Percentiles rank a stretch among this genome's conserved stretches.
These are phyloP conservation scores for Caretta caretta DNA, from an alignment of 2,113 vertebrate species.

Conservation along the genomic window DNA sequence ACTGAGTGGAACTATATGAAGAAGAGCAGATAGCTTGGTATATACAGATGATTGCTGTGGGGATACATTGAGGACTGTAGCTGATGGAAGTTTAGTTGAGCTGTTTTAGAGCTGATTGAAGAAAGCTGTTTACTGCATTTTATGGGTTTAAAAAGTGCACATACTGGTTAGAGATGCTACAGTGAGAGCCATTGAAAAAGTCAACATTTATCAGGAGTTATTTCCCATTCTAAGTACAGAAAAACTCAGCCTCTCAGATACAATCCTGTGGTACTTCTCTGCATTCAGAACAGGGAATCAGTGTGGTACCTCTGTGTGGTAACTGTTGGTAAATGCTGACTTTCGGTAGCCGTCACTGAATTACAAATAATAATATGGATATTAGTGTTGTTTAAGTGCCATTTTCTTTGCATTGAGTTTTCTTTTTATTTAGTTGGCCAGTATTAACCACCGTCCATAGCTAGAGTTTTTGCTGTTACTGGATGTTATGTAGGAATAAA, in stretches of 20 bases:
- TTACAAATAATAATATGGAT: background rate
- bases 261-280: no score
- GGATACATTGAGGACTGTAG: background rate
- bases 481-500: accelerated
- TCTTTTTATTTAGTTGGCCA: background rate
- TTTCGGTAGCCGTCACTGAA: background rate
- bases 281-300: background rate
- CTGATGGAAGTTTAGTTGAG: background rate
- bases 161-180: background rate
- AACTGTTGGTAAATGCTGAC: no score
- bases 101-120: background rate
- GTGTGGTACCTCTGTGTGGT: background rate
- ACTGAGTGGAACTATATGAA: background rate
- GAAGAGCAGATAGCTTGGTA: background rate
- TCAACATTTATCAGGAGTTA: accelerated
- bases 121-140: background rate
- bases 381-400: background rate
- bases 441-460: background rate
- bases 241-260: accelerated
- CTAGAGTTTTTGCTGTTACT: background rate
- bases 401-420: background rate
- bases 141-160: background rate
- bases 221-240: background rate
- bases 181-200: background rate
- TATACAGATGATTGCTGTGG: background rate